A percentile compares a stretch with the other conserved stretches of the same genome.
Conservation (phyloP, 2,888 invertebrate genomes). For the Parnassius glacialis region DNA sequence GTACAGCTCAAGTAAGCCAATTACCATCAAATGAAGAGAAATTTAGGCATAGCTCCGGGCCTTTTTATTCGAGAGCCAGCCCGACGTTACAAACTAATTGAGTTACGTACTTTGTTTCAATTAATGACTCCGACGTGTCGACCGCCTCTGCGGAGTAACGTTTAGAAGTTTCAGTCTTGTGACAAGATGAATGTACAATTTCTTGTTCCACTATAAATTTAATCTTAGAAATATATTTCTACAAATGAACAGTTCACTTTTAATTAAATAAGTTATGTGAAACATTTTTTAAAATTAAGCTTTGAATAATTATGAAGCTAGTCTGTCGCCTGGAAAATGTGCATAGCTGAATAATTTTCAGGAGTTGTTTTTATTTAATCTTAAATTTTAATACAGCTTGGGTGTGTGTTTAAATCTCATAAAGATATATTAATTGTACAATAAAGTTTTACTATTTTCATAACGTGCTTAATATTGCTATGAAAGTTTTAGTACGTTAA, state of each 20-base stretch:
- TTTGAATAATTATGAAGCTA: constrained; percentile 11
- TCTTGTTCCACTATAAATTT: constrained; percentile 28
- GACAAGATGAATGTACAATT: constrained; percentile 28
- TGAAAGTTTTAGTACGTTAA: too few relatives aligned
- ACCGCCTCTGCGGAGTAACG: constrained; percentile 18
- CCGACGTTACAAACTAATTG: constrained; percentile 40
- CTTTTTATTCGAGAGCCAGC: constrained; percentile 32
- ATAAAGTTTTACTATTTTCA: too few relatives aligned
- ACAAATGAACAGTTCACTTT: constrained; percentile 21
- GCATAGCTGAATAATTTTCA: too few relatives aligned
- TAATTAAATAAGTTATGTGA: constrained; percentile 26
- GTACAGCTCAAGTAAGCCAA: constrained; percentile 32
- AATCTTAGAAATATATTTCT: constrained; percentile 25
- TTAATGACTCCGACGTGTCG: constrained; percentile 40
- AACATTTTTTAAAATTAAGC: constrained; percentile 21
- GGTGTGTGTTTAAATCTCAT: too few relatives aligned
- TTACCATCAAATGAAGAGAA: constrained; percentile 38
- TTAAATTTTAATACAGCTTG: too few relatives aligned
- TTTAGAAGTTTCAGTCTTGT: constrained; percentile 18
- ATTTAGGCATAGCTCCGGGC: constrained; percentile 29
- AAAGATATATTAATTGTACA: too few relatives aligned
- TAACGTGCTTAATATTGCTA: too few relatives aligned
- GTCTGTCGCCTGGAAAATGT: not conserved
- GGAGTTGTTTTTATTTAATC: too few relatives aligned
- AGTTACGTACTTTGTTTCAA: constrained; percentile 46